Evolutionary conservation across 2,888 invertebrate species (phyloP), one percentile per base, ranked within the genome.

Genomic region (Perithous albicinctus): DNA sequence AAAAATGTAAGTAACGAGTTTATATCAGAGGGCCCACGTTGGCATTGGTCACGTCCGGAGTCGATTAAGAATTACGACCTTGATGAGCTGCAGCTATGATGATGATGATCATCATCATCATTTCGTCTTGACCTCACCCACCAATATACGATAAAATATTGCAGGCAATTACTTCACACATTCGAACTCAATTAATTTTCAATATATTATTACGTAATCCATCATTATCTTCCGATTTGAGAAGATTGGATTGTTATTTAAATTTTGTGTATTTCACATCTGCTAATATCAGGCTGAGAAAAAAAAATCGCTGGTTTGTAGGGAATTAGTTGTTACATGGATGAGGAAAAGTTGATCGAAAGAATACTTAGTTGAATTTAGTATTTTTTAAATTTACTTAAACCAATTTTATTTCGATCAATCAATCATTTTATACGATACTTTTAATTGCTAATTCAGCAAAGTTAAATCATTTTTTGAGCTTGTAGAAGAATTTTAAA

Each of bases 41-140:
- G 72, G 46, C 72, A 78, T 78, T 73, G 78, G 38, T 66, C 38
- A 46, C 78, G 56, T 78, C 78, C 78, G 66, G 72, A 46, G 64
- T 38, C 48, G 72, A 73, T 78, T 73, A 66, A 66, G 38, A 56
- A n/a, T 78, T 70, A 56, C 61, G 67, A 59, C 72, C 66, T 78
- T 64, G 66, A 20, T 38, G 23, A 15, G 56, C 43, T 66, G 26
- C 59, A 46, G 35, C 64, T 32, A 48, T 32, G 7, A 66, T 72
- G 32, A 35, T 59, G n/a, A n/a, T n/a, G n/a, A n/a, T n/a, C n/a
- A n/a, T n/a, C n/a, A n/a, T n/a, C n/a, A n/a, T n/a, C 56, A 43
- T 72, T 35, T 51, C 29, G 51, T 72, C 72, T 43, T 35, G 26
- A 32, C 20, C 51, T 8, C 46, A 6, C 54, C 23, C 41, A 29